A percentile compares a stretch with the other conserved stretches of the same genome.
These are phyloP conservation scores for Dolichoris vasculosae DNA, from an alignment of 1,140 invertebrate species.

Conservation along the genomic window DNA sequence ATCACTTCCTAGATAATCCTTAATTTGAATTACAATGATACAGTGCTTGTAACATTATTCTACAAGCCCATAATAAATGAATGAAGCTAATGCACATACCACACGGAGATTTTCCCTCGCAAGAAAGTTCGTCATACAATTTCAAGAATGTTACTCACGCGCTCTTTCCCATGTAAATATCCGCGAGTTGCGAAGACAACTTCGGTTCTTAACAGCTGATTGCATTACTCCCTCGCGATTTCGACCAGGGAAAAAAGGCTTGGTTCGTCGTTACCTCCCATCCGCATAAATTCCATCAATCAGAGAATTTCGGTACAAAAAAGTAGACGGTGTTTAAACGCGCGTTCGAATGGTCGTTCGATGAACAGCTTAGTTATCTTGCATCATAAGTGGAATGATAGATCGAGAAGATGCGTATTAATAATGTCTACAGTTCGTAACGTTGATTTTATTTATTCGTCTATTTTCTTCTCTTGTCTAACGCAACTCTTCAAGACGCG, in stretches of 20 bases:
- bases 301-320: no score
- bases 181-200: neutral
- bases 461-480: no score
- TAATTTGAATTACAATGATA: neutral
- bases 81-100: neutral
- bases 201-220: neutral
- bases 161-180: constrained; percentile 15
- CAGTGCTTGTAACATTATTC: constrained; percentile 5
- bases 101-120: constrained; percentile 2
- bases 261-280: neutral
- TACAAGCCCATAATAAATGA: neutral
- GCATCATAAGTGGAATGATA: no score
- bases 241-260: neutral
- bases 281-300: neutral
- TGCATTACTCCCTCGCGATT: constrained; percentile 8
- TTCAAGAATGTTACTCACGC: neutral
- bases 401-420: no score
- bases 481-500: no score
- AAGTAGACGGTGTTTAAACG: no score
- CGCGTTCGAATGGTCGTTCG: no score
- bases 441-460: no score
- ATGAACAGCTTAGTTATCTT: no score
- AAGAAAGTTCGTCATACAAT: constrained; percentile 18
- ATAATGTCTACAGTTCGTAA: no score
- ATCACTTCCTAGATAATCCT: neutral